These are phyloP conservation scores for Zoroaster sp. DNA, from an alignment of 53 echinoderm and acorn worm species.

Conservation along the genomic window DNA sequence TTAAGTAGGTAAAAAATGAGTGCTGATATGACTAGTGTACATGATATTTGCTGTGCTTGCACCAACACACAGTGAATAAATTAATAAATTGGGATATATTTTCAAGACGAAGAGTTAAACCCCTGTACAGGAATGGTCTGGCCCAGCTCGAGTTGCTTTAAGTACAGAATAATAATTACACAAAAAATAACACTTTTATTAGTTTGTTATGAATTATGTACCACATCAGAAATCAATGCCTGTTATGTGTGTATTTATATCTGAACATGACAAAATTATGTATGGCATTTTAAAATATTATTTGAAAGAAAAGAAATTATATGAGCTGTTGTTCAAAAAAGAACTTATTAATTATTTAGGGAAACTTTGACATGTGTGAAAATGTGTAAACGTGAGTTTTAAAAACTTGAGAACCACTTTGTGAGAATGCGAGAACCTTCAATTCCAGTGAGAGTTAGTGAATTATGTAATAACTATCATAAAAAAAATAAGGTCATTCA, in stretches of 20 bases:
- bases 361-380: background rate
- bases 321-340: background rate
- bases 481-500: slow-evolving; percentile 1
- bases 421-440: background rate
- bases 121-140: slow-evolving; percentile 54
- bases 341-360: background rate
- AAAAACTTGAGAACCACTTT: background rate
- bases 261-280: background rate
- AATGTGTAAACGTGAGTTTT: slow-evolving; percentile 14
- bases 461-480: background rate
- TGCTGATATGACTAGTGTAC: background rate
- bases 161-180: slow-evolving; percentile 43
- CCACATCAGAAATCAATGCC: slow-evolving; percentile 38
- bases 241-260: slow-evolving; percentile 33
- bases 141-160: slow-evolving; percentile 31
- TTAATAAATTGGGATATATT: slow-evolving; percentile 20
- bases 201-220: slow-evolving; percentile 38
- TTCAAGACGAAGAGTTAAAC: slow-evolving; percentile 22
- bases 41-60: background rate
- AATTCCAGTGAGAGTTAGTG: background rate
- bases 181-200: slow-evolving; percentile 22
- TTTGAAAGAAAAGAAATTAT: background rate
- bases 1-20: slow-evolving; percentile 1
- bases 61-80: slow-evolving; percentile 8
- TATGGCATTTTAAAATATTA: slow-evolving; percentile 3